A percentile compares a stretch with the other conserved stretches of the same genome.
phyloP scores from a whole-genome alignment of 1,140 invertebrate species.

The Drosophila yakuba region DNA sequence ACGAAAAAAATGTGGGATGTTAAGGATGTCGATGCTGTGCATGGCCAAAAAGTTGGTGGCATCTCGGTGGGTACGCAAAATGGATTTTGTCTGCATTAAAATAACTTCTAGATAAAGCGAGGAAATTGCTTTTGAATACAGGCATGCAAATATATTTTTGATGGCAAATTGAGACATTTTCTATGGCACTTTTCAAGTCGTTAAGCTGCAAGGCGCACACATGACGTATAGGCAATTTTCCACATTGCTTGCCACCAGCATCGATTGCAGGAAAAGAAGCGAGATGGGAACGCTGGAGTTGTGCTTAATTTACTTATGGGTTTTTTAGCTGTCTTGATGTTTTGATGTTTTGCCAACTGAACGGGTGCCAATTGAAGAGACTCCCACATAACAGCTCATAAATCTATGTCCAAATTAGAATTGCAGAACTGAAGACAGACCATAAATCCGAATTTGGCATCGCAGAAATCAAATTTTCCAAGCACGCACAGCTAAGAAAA shows the following conservation, averaged over 20 bases:
- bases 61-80: conserved; percentile 19
- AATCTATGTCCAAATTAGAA: conserved; percentile 25
- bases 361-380: conserved; percentile 19
- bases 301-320: conserved; percentile 29
- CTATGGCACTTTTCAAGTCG: conserved; percentile 38
- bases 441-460: conserved; percentile 49
- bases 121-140: conserved; percentile 65
- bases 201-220: conserved; percentile 22
- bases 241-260: conserved; percentile 25
- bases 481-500: conserved; percentile 46
- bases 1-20: not conserved
- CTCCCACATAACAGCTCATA: conserved; percentile 49
- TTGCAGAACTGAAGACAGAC: conserved; percentile 33
- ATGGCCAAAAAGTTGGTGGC: conserved; percentile 52
- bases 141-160: conserved; percentile 32
- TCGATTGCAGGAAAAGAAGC: conserved; percentile 3
- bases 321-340: conserved; percentile 1
- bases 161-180: conserved; percentile 60
- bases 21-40: conserved; percentile 19
- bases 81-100: conserved; percentile 62
- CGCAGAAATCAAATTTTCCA: conserved; percentile 54
- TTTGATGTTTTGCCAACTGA: conserved; percentile 25
- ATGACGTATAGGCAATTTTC: conserved; percentile 38
- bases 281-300: not conserved
- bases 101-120: conserved; percentile 67